These are phyloP conservation scores for Epinephelus fuscoguttatus DNA, from an alignment of 2,113 vertebrate species.

Conservation along the genomic window DNA sequence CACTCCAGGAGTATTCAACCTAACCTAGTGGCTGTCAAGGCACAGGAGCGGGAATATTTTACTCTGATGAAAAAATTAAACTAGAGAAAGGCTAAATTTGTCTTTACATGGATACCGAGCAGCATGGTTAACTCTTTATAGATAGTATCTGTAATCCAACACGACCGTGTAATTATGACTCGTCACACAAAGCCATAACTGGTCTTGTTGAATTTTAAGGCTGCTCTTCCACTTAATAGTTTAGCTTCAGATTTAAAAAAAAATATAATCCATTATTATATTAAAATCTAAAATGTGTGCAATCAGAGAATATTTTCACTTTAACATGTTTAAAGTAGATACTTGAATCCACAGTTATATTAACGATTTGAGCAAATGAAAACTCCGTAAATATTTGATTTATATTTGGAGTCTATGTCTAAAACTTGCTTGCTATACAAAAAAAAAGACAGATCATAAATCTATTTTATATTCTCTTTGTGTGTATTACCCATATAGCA, in stretches of 20 bases:
- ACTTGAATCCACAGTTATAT: constrained; percentile 81
- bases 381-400: constrained; percentile 74
- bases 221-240: constrained; percentile 66
- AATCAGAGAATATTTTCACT: constrained; percentile 80
- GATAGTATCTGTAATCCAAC: constrained; percentile 55
- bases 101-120: constrained; percentile 54
- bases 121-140: constrained; percentile 61
- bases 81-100: constrained; percentile 52
- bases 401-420: constrained; percentile 77
- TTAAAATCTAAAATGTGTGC: constrained; percentile 70
- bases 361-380: constrained; percentile 71
- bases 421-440: constrained; percentile 70
- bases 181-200: constrained; percentile 80
- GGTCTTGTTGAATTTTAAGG: constrained; percentile 64
- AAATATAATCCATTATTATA: constrained; percentile 58
- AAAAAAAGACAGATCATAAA: constrained; percentile 62
- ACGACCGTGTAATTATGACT: constrained; percentile 53
- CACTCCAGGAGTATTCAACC: constrained; percentile 80
- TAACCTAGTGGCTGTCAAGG: constrained; percentile 58
- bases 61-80: constrained; percentile 54
- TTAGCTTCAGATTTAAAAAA: constrained; percentile 56
- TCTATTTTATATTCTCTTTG: constrained; percentile 82
- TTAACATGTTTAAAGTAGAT: constrained; percentile 76
- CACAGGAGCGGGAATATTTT: constrained; percentile 58
- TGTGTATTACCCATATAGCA: constrained; percentile 77